Conservation (phyloP, 2,888 invertebrate genomes). For the Flabesymbios commensalis region DNA sequence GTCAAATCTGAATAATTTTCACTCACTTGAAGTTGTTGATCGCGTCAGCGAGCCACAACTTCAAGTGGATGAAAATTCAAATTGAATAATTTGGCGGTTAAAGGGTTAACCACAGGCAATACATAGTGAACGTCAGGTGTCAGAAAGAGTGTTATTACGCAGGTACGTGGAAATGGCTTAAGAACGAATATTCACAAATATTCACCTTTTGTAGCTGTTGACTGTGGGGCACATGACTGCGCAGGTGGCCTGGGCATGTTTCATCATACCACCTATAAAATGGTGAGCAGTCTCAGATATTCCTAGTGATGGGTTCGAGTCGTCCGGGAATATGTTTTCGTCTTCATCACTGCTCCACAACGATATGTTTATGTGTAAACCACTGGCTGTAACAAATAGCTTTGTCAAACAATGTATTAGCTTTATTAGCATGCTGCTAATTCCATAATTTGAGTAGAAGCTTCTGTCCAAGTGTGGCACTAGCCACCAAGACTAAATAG, state of each 20-base stretch:
- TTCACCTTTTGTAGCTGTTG: constrained; percentile 42
- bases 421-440: too few relatives aligned
- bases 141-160: not conserved
- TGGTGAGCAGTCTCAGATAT: constrained; percentile 28
- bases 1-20: too few relatives aligned
- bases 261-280: constrained; percentile 39
- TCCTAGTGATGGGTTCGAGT: constrained; percentile 20
- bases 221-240: constrained; percentile 42
- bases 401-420: too few relatives aligned
- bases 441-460: too few relatives aligned
- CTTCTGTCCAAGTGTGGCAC: too few relatives aligned
- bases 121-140: too few relatives aligned
- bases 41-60: too few relatives aligned
- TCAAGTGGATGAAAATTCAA: too few relatives aligned
- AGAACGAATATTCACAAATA: not conserved
- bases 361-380: constrained; percentile 38
- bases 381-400: constrained; percentile 31
- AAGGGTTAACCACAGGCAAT: too few relatives aligned
- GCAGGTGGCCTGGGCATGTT: constrained; percentile 32
- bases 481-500: too few relatives aligned
- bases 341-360: constrained; percentile 29
- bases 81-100: too few relatives aligned
- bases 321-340: constrained; percentile 26
- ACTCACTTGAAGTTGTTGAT: too few relatives aligned
- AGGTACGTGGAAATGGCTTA: not conserved